Conservation (phyloP, 2,888 invertebrate genomes). For the Eueremaeus valkanovi region DNA sequence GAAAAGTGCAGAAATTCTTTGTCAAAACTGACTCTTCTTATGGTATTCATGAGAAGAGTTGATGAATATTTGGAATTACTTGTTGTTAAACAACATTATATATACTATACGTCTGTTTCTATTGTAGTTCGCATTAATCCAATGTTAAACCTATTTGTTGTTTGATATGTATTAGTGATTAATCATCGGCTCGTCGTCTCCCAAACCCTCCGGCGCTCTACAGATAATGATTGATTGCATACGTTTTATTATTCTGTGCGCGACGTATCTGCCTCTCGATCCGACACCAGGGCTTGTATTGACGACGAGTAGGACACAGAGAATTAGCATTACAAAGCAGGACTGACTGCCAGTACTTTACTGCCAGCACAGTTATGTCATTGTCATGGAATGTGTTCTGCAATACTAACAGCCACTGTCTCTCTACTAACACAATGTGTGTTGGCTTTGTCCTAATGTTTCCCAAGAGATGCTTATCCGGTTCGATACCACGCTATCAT, state of each 20-base stretch:
- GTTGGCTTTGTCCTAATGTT: background rate
- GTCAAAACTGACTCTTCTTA: no score
- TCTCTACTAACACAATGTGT: background rate
- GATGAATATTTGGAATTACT: conserved; percentile 25
- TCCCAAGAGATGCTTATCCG: conserved; percentile 16
- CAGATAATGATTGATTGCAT: conserved; percentile 27
- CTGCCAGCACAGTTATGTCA: background rate
- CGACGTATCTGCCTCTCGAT: background rate
- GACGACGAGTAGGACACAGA: background rate
- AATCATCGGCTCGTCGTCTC: background rate
- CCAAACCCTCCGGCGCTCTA: background rate
- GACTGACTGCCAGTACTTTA: background rate
- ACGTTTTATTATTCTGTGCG: conserved; percentile 20
- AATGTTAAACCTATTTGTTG: conserved; percentile 21
- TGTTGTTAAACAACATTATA: conserved; percentile 13
- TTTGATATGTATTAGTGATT: background rate
- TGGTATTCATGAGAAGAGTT: background rate
- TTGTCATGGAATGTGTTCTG: conserved; percentile 10
- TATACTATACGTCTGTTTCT: background rate
- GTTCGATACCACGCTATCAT: background rate
- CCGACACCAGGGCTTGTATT: background rate
- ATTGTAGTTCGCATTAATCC: background rate
- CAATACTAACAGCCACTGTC: background rate
- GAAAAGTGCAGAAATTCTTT: no score
- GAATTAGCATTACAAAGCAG: conserved; percentile 19